Conservation (phyloP, 2,888 invertebrate species). For the Pterostichus madidus region DNA sequence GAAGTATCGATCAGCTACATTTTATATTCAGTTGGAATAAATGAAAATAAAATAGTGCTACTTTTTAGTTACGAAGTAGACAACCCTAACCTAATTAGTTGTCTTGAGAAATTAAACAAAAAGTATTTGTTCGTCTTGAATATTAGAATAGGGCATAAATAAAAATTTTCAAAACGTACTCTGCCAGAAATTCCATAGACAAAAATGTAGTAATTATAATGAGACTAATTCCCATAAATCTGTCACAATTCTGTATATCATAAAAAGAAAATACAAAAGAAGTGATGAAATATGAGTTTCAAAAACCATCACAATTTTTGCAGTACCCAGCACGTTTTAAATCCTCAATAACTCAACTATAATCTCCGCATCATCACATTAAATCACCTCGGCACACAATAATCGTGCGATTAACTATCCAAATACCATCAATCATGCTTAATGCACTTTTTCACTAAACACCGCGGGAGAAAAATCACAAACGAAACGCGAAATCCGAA, state of each 20-base stretch:
- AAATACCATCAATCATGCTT: constrained; percentile 49
- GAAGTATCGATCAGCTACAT: too few species aligned
- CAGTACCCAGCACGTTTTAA: background rate
- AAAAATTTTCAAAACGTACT: too few species aligned
- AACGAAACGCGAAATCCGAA: constrained; percentile 8
- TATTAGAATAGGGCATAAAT: too few species aligned
- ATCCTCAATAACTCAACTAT: constrained; percentile 31
- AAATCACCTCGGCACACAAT: constrained; percentile 5
- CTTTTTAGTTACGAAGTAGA: too few species aligned
- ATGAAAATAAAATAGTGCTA: too few species aligned
- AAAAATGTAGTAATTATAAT: background rate
- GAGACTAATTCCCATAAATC: background rate
- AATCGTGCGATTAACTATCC: constrained; percentile 39
- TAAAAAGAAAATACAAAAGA: background rate
- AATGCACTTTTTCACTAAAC: constrained; percentile 47
- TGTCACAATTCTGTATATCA: constrained; percentile 14
- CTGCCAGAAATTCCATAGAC: background rate
- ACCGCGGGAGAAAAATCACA: constrained; percentile 21
- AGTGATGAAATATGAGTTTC: constrained; percentile 10
- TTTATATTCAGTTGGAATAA: too few species aligned
- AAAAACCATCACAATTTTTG: constrained; percentile 17
- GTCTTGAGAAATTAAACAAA: too few species aligned
- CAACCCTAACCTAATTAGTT: too few species aligned
- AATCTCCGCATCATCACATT: constrained; percentile 17
- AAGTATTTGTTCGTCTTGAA: too few species aligned